Conservation (phyloP, 2,888 invertebrate species). For the Polymixis flavicincta region DNA sequence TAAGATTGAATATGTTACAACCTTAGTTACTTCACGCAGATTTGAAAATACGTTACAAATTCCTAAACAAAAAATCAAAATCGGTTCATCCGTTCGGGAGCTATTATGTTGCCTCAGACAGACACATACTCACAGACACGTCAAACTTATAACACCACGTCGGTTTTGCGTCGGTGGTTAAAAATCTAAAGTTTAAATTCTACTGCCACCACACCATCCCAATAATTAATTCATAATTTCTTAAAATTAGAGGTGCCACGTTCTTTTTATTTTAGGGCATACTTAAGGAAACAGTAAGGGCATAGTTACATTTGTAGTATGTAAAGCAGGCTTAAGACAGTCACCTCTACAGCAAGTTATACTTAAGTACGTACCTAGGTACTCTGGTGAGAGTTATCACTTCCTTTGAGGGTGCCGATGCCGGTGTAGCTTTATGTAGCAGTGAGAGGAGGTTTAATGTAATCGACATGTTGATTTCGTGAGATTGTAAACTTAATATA, state of each 20-base stretch:
- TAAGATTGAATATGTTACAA: background rate
- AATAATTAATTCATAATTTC: background rate
- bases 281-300: background rate
- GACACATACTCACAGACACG: too few relatives aligned
- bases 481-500: background rate
- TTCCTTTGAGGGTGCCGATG: conserved; percentile 28
- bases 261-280: background rate
- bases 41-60: conserved; percentile 1
- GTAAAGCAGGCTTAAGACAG: conserved; percentile 12
- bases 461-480: background rate
- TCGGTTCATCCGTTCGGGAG: too few relatives aligned
- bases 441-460: too few relatives aligned
- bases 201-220: too few relatives aligned
- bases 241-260: background rate
- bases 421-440: too few relatives aligned
- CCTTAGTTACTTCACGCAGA: too few relatives aligned
- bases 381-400: conserved; percentile 36
- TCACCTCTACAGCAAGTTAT: background rate
- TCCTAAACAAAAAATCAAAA: too few relatives aligned
- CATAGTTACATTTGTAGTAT: background rate
- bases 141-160: too few relatives aligned
- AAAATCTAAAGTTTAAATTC: background rate
- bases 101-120: too few relatives aligned
- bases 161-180: too few relatives aligned
- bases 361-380: background rate